Conservation (phyloP, 1,140 invertebrate genomes). For the Steinernema feltiae region DNA sequence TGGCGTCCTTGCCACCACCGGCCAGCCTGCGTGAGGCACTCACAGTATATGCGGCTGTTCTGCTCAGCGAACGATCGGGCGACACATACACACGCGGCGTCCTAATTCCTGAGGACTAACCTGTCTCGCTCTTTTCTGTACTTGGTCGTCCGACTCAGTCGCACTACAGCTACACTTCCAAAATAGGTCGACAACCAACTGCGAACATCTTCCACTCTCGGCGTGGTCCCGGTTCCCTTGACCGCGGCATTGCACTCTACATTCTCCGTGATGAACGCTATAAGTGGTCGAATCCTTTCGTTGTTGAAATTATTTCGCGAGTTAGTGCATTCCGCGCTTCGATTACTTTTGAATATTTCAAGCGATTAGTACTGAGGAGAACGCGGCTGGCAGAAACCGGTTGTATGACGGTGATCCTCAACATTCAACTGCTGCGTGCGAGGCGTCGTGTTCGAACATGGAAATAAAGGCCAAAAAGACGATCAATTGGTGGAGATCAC, state of each 20-base stretch:
- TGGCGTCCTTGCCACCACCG: neutral
- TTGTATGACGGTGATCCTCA: conserved; percentile 1
- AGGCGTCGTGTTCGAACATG: neutral
- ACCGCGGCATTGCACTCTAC: neutral
- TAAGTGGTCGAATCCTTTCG: neutral
- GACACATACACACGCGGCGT: conserved; percentile 13
- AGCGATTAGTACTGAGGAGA: neutral
- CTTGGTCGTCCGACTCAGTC: neutral
- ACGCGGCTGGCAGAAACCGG: neutral
- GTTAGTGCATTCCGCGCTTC: neutral
- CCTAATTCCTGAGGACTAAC: conserved; percentile 15
- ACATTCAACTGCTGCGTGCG: neutral
- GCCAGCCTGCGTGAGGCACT: neutral
- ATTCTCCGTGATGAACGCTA: neutral
- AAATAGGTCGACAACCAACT: conserved; percentile 15
- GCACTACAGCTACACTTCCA: conserved; percentile 13
- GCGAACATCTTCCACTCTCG: conserved; percentile 12
- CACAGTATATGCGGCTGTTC: neutral
- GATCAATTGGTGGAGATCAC: neutral
- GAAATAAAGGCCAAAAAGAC: conserved; percentile 9
- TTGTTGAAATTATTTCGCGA: neutral
- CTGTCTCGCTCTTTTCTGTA: neutral
- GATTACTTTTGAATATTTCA: conserved; percentile 1
- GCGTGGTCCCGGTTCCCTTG: neutral
- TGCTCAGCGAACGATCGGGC: neutral